phyloP scores from a whole-genome alignment of 2,888 invertebrate species.

The Calliphora vomitoria region DNA sequence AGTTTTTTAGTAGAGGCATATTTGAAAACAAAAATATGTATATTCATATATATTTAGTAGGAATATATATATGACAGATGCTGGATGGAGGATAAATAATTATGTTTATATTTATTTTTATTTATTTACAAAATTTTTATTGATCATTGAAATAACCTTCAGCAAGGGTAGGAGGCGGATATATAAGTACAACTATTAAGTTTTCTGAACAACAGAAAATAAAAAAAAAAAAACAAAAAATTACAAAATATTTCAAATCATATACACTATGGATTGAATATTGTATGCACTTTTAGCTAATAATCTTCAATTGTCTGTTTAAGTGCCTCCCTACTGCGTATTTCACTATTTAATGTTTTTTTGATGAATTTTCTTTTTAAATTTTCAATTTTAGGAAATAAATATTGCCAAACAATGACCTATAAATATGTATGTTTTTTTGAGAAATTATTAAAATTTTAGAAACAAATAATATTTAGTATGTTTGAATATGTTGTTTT shows the following conservation, averaged over 20 bases:
- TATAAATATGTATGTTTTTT: background rate
- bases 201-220: too few species aligned
- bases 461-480: background rate
- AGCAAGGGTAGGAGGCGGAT: background rate
- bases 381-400: background rate
- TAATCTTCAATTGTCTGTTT: too few species aligned
- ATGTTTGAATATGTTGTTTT: background rate
- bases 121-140: background rate
- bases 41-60: background rate
- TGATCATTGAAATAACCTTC: slow-evolving; percentile 4
- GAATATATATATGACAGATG: background rate
- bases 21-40: too few species aligned
- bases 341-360: too few species aligned
- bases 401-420: background rate
- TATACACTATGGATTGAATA: too few species aligned
- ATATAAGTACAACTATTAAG: background rate
- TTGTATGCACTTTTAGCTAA: too few species aligned
- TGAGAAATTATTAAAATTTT: background rate
- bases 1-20: background rate
- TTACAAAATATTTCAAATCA: too few species aligned
- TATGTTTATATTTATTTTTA: background rate
- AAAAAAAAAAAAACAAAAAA: too few species aligned
- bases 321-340: too few species aligned
- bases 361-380: background rate
- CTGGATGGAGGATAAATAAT: background rate